Conservation (phyloP, 2,797 vertebrate species). For the Onychomys arenicola region DNA sequence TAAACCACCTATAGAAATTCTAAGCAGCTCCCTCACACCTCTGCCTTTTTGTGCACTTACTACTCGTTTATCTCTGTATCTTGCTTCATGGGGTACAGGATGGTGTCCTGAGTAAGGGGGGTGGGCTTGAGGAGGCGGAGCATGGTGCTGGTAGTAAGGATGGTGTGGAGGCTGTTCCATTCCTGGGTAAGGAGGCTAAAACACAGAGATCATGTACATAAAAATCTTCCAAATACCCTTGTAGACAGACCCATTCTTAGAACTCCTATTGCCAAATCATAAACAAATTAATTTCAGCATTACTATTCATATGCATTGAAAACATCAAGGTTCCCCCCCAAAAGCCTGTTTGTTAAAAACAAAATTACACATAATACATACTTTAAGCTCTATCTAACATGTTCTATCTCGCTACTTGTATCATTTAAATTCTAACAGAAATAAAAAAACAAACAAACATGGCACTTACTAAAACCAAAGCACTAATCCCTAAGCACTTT, state of each 20-base stretch:
- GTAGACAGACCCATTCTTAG: slow-evolving; percentile 30
- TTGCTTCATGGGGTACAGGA: slow-evolving; percentile 93
- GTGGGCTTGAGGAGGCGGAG: slow-evolving; percentile 95
- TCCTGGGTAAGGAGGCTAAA: slow-evolving; percentile 94
- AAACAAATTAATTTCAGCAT: not conserved
- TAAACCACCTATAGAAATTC: slow-evolving; percentile 65
- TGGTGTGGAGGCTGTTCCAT: slow-evolving; percentile 95
- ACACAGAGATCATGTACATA: slow-evolving; percentile 72
- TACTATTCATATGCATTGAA: not conserved
- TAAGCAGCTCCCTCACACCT: not conserved
- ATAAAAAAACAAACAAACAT: not conserved
- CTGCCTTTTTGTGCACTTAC: slow-evolving; percentile 87
- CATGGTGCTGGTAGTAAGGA: slow-evolving; percentile 97
- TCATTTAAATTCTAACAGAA: slow-evolving; percentile 37
- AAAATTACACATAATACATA: not conserved
- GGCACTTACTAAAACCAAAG: not conserved
- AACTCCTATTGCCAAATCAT: not conserved
- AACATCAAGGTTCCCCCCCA: not conserved
- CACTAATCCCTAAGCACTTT: not conserved
- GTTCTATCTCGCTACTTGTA: not conserved
- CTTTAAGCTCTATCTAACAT: not conserved
- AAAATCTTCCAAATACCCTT: slow-evolving; percentile 43
- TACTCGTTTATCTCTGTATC: slow-evolving; percentile 97
- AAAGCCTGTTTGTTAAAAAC: not conserved
- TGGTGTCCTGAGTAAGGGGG: slow-evolving; percentile 96